Conservation (phyloP, 2,113 vertebrate genomes). For the Cyrtonyx montezumae region DNA sequence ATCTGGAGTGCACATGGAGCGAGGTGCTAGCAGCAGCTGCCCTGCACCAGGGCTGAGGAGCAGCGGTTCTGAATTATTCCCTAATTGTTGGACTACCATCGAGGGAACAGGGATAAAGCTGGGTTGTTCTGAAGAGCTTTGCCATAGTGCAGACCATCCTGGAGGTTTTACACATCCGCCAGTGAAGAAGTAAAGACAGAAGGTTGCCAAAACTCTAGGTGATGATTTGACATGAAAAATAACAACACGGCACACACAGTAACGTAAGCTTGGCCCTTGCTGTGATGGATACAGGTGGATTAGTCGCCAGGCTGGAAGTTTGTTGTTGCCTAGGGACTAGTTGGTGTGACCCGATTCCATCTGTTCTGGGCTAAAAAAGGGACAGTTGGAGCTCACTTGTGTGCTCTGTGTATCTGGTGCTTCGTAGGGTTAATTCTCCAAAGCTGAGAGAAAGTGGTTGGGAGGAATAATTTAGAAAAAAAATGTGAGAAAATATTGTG, state of each 20-base stretch:
- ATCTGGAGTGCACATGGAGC: background rate
- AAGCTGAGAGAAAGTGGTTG: background rate
- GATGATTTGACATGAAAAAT: slow-evolving; percentile 1
- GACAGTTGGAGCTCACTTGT: background rate
- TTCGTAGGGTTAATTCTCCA: slow-evolving; percentile 26
- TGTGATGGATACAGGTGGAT: slow-evolving; percentile 11
- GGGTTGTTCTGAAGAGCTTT: background rate
- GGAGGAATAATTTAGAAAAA: background rate
- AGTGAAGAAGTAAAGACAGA: background rate
- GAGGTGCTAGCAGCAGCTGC: background rate
- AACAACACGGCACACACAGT: background rate
- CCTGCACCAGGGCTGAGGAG: background rate
- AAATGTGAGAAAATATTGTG: slow-evolving; percentile 37
- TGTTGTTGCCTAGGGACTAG: background rate
- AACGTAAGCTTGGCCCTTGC: accelerated
- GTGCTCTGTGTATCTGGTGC: background rate
- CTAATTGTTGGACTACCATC: background rate
- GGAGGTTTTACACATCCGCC: background rate
- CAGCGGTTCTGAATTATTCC: background rate
- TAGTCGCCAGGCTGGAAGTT: slow-evolving; percentile 2
- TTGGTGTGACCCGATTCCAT: background rate
- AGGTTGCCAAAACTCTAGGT: background rate
- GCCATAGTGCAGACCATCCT: background rate
- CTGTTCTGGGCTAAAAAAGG: background rate
- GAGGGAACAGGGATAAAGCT: accelerated